Evolutionary conservation across 1,140 invertebrate genomes (phyloP).

Genomic region (Plectrocnemia conspersa): DNA sequence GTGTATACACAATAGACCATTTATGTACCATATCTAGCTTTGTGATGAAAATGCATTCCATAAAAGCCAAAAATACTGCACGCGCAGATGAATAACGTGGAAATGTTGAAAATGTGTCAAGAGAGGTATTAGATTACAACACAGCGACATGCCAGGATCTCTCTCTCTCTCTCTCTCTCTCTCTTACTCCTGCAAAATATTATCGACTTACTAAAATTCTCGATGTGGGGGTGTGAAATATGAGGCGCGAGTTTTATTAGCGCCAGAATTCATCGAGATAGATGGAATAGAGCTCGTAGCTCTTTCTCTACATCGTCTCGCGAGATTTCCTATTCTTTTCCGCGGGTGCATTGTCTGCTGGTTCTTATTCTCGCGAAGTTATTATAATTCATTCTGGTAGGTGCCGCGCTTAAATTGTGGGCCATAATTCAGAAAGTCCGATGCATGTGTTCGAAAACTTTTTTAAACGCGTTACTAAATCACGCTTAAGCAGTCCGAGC

Average conservation of each 20-base stretch:
- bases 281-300: constrained; percentile 1
- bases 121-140: constrained; percentile 16
- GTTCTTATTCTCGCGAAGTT: too few species aligned
- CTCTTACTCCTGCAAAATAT: constrained; percentile 2
- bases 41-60: constrained; percentile 1
- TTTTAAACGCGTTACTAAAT: too few species aligned
- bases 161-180: background rate
- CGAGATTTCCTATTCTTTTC: constrained; percentile 1
- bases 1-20: background rate
- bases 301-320: background rate
- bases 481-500: too few species aligned
- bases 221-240: too few species aligned
- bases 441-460: too few species aligned
- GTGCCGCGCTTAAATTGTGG: too few species aligned
- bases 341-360: too few species aligned
- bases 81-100: background rate
- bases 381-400: too few species aligned
- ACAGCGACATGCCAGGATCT: background rate
- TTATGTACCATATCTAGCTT: background rate
- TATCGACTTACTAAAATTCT: background rate
- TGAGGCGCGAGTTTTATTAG: too few species aligned
- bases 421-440: too few species aligned
- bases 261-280: too few species aligned
- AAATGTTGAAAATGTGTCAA: constrained; percentile 9
- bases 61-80: background rate